Base-by-base conservation (phyloP, 2,797 vertebrate species). In the Notoglanidium macrostoma region DNA sequence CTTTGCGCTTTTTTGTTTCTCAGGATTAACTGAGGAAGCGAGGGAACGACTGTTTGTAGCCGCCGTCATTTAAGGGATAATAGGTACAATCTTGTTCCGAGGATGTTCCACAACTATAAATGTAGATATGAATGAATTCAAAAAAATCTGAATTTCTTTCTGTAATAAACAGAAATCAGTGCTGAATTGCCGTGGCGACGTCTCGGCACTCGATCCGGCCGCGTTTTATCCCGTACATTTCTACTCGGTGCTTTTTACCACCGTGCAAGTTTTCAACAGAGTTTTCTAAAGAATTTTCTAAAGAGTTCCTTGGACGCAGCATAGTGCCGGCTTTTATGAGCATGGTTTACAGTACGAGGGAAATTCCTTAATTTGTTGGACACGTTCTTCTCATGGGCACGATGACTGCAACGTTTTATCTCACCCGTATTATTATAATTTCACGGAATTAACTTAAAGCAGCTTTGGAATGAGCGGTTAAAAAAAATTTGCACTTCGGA, bases 391-490 rank as follows among this genome's bases (percentile, higher is more conserved):
- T 51, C n/a, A 12, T 76, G 40, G 57, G 49, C 8, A n/a, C 55
- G 77, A n/a, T 49, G 55, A 26, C 55, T 81, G n/a, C 23, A 26
- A 9, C 7, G 35, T 40, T 61, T n/a, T 23, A 61, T 81, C 35
- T 54, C 51, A 46, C 59, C 77, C 32, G 21, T n/a, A 77, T 77
- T 72, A 86, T 87, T 87, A 85, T 82, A 9, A 29, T 89, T 49
- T 85, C 67, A 65, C 63, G 74, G 59, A 63, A 61, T 81, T 61
- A 63, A 81, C 78, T 63, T 40, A 17, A 86, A 70, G 61, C 35
- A 32, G 35, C 59, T 86, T 77, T 67, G 81, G 78, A 68, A 82
- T 78, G 82, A 87, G 72, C 10, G 7, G 32, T 83, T 35, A n/a
- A 51, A 80, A 54, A 65, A 19, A 54, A 26, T 49, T 6, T 55